Conservation (phyloP, 2,797 vertebrate species). For the Pygocentrus nattereri region DNA sequence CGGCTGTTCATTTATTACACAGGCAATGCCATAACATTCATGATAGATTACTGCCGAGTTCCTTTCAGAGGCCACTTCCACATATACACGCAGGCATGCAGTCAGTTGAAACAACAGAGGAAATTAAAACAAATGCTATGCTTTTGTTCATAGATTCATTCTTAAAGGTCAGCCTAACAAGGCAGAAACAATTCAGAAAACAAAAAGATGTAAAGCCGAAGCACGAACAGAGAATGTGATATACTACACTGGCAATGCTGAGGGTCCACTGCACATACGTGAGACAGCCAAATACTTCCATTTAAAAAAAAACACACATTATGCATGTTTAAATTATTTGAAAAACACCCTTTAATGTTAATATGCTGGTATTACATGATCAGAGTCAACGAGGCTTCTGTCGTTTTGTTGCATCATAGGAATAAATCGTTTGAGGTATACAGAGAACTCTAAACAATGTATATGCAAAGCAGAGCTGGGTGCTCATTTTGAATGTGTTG, state of each 20-base stretch:
- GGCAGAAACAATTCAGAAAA: not conserved
- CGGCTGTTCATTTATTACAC: conserved; percentile 49
- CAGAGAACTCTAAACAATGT: no score
- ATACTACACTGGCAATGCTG: not conserved
- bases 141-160: not conserved
- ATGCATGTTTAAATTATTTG: no score
- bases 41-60: conserved; percentile 53
- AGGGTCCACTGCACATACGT: no score
- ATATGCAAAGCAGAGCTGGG: no score
- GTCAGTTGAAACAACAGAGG: conserved; percentile 48
- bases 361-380: no score
- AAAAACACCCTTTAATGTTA: no score
- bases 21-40: conserved; percentile 29
- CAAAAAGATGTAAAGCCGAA: not conserved
- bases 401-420: no score
- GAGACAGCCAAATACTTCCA: no score
- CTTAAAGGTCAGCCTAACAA: conserved; percentile 10
- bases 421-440: no score
- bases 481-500: no score
- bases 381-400: no score
- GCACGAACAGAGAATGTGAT: not conserved
- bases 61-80: conserved; percentile 18
- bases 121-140: conserved; percentile 13
- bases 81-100: conserved; percentile 1
- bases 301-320: no score